Base-by-base conservation (phyloP, 1,140 invertebrate genomes). In the Steinernema khuongi region DNA sequence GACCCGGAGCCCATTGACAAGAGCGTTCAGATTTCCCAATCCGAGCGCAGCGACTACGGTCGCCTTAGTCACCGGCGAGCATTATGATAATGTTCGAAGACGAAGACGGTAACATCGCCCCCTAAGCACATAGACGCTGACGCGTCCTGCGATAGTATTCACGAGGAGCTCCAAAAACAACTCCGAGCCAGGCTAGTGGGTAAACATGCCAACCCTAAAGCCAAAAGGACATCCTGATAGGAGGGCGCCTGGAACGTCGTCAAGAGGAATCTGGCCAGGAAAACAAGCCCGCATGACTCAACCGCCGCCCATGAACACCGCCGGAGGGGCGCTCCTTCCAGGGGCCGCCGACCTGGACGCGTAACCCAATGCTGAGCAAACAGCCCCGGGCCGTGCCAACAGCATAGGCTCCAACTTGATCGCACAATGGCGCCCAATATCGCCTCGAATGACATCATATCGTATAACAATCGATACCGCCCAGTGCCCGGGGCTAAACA, bases 361-460 rank as follows among this genome's bases (percentile, higher is more conserved):
- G 50, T n/a, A 60, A 60, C 50, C 22, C 14, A 60, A 60, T 11
- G 22, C 50, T 60, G 50, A 60, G 50, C 50, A 60, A 60, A 60
- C 22, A 60, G 50, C 7, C 11, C 50, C 4, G 14, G 4, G 26
- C 50, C 14, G 50, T 22, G 11, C 14, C 50, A 60, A 60, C 14
- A 14, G 50, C 50, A 60, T 60, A 60, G 14, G 14, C 50, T 17
- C 50, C 7, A 60, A 60, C 50, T 60, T 60, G 50, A 60, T 60
- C 50, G 14, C 14, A 60, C 50, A 60, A 60, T 60, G 50, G 36
- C 14, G 14, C 50, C 50, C 50, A 60, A 60, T 60, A 60, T 60
- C 50, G 50, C 50, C 50, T 60, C 50, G 50, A 60, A 60, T 60
- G 50, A 60, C 50, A 60, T 60, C 50, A 60, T 60, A 60, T 60